A percentile compares a stretch with the other conserved stretches of the same genome.
Conservation (phyloP, 1,140 invertebrate species). For the Notospermus geniculatus region DNA sequence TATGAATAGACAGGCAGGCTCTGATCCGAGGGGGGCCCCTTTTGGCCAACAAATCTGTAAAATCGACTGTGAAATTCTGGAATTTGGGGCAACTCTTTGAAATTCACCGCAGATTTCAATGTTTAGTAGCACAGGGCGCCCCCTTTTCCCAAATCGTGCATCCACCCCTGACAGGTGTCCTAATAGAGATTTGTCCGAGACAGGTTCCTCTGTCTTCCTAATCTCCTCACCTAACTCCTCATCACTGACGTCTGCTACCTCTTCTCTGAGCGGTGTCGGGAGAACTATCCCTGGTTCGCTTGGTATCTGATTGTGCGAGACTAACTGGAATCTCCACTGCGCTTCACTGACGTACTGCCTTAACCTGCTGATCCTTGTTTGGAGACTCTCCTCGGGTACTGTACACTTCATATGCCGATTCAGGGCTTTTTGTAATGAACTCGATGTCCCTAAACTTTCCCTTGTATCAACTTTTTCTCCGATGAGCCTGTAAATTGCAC, state of each 20-base stretch:
- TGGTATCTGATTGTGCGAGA: constrained; percentile 43
- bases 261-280: constrained; percentile 27
- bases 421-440: constrained; percentile 32
- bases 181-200: too few relatives aligned
- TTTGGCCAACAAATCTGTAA: too few relatives aligned
- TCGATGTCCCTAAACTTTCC: not conserved
- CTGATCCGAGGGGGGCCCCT: too few relatives aligned
- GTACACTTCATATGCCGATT: constrained; percentile 30
- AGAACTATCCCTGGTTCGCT: constrained; percentile 36
- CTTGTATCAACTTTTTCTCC: constrained; percentile 20
- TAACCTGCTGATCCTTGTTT: constrained; percentile 37
- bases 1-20: too few relatives aligned
- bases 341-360: constrained; percentile 49
- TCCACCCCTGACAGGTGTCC: too few relatives aligned
- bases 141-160: too few relatives aligned
- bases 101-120: too few relatives aligned
- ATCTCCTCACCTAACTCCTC: constrained; percentile 17
- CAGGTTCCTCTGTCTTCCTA: too few relatives aligned
- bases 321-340: constrained; percentile 51
- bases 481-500: constrained; percentile 30
- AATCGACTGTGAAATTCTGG: not conserved
- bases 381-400: constrained; percentile 30
- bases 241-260: constrained; percentile 28
- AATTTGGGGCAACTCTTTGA: too few relatives aligned
- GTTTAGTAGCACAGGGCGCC: too few relatives aligned